phyloP scores from a whole-genome alignment of 2,888 invertebrate genomes.

The Platerodrilus igneus region DNA sequence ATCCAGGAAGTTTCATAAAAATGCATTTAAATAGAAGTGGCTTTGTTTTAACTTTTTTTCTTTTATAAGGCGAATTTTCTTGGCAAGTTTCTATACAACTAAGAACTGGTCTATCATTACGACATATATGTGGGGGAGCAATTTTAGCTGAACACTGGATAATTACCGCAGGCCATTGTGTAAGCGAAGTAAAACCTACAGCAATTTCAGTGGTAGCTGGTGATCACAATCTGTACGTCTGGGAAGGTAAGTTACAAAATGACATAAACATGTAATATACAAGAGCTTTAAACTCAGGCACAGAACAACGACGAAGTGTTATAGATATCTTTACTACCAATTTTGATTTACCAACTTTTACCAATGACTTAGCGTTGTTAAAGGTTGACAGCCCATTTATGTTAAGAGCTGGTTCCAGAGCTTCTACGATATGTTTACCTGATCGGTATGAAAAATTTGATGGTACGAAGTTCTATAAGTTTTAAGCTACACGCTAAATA shows the following conservation, averaged over 20 bases:
- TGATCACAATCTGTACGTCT: slow-evolving; percentile 28
- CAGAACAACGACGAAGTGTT: slow-evolving; percentile 29
- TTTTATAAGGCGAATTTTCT: slow-evolving; percentile 31
- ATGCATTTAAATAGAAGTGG: too few relatives aligned
- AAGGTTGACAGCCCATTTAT: slow-evolving; percentile 27
- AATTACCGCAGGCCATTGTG: slow-evolving; percentile 36
- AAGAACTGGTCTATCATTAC: slow-evolving; percentile 14
- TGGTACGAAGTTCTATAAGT: slow-evolving; percentile 20
- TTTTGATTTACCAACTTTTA: slow-evolving; percentile 30
- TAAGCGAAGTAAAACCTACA: slow-evolving; percentile 20
- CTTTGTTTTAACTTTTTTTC: too few relatives aligned
- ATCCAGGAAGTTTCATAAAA: too few relatives aligned
- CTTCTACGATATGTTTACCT: slow-evolving; percentile 33
- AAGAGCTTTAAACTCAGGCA: slow-evolving; percentile 21
- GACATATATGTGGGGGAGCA: slow-evolving; percentile 35
- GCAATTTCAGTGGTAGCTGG: slow-evolving; percentile 30
- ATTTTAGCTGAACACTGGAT: slow-evolving; percentile 31
- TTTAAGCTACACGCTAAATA: not conserved
- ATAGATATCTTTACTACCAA: slow-evolving; percentile 23
- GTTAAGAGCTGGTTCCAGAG: slow-evolving; percentile 15
- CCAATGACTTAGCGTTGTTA: slow-evolving; percentile 33
- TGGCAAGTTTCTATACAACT: slow-evolving; percentile 36
- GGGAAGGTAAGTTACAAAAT: slow-evolving; percentile 27
- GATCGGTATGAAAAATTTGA: slow-evolving; percentile 27
- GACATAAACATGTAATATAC: slow-evolving; percentile 7